Base-by-base conservation (phyloP, 2,888 invertebrate species). In the Aleiodes leptofemur region DNA sequence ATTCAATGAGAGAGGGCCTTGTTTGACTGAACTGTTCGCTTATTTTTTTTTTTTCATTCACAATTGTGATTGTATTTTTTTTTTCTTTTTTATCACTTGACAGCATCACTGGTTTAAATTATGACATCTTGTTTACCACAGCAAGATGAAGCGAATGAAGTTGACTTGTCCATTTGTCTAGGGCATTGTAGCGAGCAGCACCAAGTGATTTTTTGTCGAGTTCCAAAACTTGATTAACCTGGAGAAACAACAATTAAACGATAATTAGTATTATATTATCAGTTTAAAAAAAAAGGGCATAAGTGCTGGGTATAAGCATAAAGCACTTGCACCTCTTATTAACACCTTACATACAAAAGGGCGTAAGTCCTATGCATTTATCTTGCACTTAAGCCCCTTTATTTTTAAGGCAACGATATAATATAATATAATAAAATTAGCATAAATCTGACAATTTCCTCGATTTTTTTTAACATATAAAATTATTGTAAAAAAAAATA, bases 111-210 rank as follows among this genome's bases (percentile, higher is more conserved):
- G 76, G 76, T 76, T 78, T 76, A 57, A 76, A 75, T 91, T 91
- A 96, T 82, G 95, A 95, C 96, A 98, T 97, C 93, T 97, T 98
- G 91, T 96, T 97, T 85, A 96, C 94, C 85, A 98, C 95, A 73
- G 97, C 96, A 85, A 94, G 92, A 90, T 98, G 98, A 84, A 98
- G 92, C 64, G 95, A 94, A 82, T 94, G 92, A 80, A 98, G 93
- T 91, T 98, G 98, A 89, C 94, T 93, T 77, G 97, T 97, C 98
- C 98, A 98, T 91, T 97, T 97, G 90, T 98, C 98, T 86, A 98
- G 93, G 64, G 98, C 98, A 85, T 93, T 93, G 91, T 98, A 98
- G 77, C 98, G 93, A 69, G 96, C 95, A 69, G 96, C 96, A 86
- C 95, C 95, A 80, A 95, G 93, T 70, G 95, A 94, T 81, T 95